A percentile compares a stretch with the other conserved stretches of the same genome.
Evolutionary conservation across 2,113 vertebrate genomes (phyloP).

Genomic region (Sapajus apella): DNA sequence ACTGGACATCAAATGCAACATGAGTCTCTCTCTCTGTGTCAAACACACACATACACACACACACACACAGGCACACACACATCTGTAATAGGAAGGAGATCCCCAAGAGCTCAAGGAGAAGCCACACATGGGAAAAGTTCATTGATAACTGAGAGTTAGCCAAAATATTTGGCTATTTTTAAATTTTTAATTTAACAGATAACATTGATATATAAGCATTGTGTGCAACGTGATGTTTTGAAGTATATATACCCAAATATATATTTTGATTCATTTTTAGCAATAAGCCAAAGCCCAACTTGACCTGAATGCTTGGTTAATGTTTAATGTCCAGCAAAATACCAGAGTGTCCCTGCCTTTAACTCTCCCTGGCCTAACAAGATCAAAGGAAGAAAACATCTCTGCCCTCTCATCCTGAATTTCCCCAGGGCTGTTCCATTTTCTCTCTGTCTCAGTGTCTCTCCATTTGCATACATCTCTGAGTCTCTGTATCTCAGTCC

Average conservation of each 20-base stretch:
- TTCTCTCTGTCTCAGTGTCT: not conserved
- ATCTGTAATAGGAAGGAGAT: not conserved
- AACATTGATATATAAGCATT: not conserved
- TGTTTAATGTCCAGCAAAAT: not conserved
- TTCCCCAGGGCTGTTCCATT: not conserved
- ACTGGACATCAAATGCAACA: not conserved
- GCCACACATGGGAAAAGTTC: not conserved
- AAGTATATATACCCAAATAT: not conserved
- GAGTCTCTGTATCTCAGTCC: not conserved
- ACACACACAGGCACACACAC: not conserved
- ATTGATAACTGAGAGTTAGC: not conserved
- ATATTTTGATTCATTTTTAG: slow-evolving; percentile 21
- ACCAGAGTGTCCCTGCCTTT: not conserved
- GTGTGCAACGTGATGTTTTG: not conserved
- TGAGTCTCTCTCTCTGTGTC: not conserved
- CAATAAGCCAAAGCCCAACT: not conserved
- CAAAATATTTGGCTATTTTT: not conserved
- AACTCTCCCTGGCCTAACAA: rapidly evolving
- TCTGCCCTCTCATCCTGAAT: not conserved
- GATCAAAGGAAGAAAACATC: not conserved
- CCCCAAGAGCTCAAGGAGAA: not conserved
- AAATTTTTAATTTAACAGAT: not conserved
- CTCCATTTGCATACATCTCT: not conserved
- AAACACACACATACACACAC: not conserved
- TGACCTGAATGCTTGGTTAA: not conserved